Base-by-base conservation (phyloP, 1,140 invertebrate genomes). In the Streblospio benedicti region DNA sequence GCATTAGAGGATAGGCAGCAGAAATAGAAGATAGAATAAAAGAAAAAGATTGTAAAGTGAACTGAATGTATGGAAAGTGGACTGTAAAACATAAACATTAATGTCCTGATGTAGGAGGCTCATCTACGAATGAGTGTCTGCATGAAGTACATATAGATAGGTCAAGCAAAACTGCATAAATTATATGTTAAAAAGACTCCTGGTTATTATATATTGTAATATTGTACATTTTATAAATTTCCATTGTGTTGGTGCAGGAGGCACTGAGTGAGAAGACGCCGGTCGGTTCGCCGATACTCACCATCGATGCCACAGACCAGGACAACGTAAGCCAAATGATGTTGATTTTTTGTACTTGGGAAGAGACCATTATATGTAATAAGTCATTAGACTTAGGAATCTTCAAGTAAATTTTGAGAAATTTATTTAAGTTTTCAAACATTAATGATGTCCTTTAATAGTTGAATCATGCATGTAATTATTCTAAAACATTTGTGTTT, bases 261-360 rank as follows among this genome's bases (percentile, higher is more conserved):
- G 56, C 3, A 18, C 45, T 52, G 3, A 64, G 59, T 14, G 70
- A 71, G 53, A 69, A 68, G 54, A 33, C 53, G 4, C 28, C 44
- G 0, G 53, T 66, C 20, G 51, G 59, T 3, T 20, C 55, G 1
- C 45, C 30, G 6, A 43, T 71, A 0, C 43, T 61, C 5, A 38
- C 27, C 9, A 59, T 67, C 2, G 30, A 14, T 20, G 68, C 68
- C 14, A 66, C 59, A 16, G 69, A 71, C 51, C 27, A n/a, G 4
- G 69, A 70, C 44, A 25, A 35, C n/a, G 57, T 59, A 52, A 33
- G 47, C 25, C 9, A 18, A 18, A 41, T 12, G n/a, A 12, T n/a
- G 35, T 41, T n/a, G 9, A 9, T n/a, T 41, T n/a, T 41, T 12
- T 41, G 9, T 41, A 41, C n/a, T 41, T 12, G 9, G 9, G 35